phyloP scores from a whole-genome alignment of 2,797 vertebrate genomes.

The Choloepus didactylus region DNA sequence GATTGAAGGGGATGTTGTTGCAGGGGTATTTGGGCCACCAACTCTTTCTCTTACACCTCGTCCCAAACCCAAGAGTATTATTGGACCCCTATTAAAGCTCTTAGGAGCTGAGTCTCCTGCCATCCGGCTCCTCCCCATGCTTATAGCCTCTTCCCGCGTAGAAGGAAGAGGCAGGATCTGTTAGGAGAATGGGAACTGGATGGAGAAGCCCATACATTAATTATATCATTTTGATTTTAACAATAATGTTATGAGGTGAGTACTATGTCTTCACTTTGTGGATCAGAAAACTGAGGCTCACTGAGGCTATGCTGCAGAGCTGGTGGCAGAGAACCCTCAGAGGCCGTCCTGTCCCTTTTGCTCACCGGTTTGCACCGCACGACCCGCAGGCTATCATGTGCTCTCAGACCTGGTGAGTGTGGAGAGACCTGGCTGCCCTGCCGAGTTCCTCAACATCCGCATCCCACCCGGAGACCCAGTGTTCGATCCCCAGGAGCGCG shows the following conservation, averaged over 20 bases:
- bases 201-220: background rate
- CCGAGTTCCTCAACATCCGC: conserved; percentile 95
- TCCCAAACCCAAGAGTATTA: background rate
- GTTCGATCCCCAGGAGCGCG: conserved; percentile 91
- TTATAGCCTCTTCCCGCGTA: background rate
- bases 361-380: conserved; percentile 68
- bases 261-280: background rate
- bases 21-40: background rate
- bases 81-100: background rate
- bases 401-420: conserved; percentile 92
- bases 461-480: conserved; percentile 91
- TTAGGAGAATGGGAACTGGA: background rate
- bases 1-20: background rate
- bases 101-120: background rate
- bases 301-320: background rate
- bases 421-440: conserved; percentile 92
- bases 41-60: background rate
- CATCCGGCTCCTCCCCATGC: background rate
- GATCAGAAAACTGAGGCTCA: background rate
- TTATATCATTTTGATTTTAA: background rate
- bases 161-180: background rate
- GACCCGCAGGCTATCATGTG: conserved; percentile 93
- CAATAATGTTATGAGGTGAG: background rate
- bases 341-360: background rate
- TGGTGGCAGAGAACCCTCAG: background rate